These are phyloP conservation scores for Actenoides lindsayi DNA, from an alignment of 2,113 vertebrate species.

Conservation along the genomic window DNA sequence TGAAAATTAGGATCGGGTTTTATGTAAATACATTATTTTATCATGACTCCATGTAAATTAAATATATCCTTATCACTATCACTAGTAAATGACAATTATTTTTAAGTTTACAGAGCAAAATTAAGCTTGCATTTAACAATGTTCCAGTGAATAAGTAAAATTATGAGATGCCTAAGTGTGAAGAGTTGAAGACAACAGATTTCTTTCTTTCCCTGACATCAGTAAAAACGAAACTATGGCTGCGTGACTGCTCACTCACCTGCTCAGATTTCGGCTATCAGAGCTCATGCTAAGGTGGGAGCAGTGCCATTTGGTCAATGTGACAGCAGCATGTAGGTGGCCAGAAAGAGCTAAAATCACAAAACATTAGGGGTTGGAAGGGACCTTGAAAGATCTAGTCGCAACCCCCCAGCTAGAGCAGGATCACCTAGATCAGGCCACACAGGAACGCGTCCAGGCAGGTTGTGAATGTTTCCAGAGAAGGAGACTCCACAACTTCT, in stretches of 20 bases:
- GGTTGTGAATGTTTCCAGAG: too few relatives aligned
- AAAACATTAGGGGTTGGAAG: too few relatives aligned
- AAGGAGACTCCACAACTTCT: too few relatives aligned
- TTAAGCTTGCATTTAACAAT: not conserved
- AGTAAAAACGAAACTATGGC: not conserved
- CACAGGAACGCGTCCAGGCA: too few relatives aligned
- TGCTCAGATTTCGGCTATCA: not conserved
- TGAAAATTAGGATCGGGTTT: not conserved
- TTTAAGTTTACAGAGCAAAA: accelerated
- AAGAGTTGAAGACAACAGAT: accelerated
- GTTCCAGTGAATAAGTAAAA: not conserved
- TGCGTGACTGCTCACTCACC: not conserved
- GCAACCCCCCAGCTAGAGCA: too few relatives aligned
- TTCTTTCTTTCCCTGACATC: not conserved
- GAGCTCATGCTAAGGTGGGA: not conserved
- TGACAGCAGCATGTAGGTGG: not conserved
- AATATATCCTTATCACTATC: not conserved
- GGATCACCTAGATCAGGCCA: too few relatives aligned
- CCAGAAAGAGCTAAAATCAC: not conserved
- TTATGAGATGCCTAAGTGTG: not conserved
- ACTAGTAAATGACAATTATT: not conserved
- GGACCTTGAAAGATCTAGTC: too few relatives aligned
- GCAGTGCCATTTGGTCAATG: not conserved
- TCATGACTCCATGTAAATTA: not conserved
- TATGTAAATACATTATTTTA: not conserved